phyloP scores from a whole-genome alignment of 2,113 vertebrate species.

The Agapornis roseicollis region DNA sequence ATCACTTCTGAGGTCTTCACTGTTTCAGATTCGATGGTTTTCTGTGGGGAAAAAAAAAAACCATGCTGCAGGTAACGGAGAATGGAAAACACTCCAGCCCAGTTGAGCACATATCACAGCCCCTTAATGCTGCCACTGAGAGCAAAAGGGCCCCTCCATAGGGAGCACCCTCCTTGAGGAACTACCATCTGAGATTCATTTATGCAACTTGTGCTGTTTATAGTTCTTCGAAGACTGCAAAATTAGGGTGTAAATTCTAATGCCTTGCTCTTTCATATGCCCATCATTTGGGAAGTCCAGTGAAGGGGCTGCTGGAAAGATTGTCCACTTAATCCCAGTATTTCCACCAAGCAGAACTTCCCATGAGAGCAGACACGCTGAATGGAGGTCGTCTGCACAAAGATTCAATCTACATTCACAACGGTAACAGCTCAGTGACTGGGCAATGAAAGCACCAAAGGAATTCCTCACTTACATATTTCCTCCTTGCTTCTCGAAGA shows the following conservation, averaged over 20 bases:
- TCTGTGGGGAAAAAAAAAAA: slow-evolving; percentile 64
- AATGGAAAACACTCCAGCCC: not conserved
- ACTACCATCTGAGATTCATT: not conserved
- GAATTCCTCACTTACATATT: slow-evolving; percentile 84
- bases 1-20: slow-evolving; percentile 90
- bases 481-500: slow-evolving; percentile 87
- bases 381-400: not conserved
- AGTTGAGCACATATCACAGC: not conserved
- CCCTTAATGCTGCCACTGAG: not conserved
- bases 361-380: not conserved
- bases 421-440: not conserved
- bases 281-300: not conserved
- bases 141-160: not conserved
- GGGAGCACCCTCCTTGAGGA: not conserved
- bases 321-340: not conserved
- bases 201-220: not conserved
- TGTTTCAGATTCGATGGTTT: slow-evolving; percentile 96
- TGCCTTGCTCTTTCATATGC: not conserved
- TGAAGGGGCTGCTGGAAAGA: not conserved
- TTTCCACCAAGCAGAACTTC: not conserved
- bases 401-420: not conserved
- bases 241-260: not conserved
- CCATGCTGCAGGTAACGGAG: not conserved
- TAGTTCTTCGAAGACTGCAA: not conserved
- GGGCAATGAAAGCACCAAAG: not conserved